Evolutionary conservation across 2,113 vertebrate genomes (phyloP), one percentile per base, ranked within the genome.

Genomic region (Suncus etruscus): DNA sequence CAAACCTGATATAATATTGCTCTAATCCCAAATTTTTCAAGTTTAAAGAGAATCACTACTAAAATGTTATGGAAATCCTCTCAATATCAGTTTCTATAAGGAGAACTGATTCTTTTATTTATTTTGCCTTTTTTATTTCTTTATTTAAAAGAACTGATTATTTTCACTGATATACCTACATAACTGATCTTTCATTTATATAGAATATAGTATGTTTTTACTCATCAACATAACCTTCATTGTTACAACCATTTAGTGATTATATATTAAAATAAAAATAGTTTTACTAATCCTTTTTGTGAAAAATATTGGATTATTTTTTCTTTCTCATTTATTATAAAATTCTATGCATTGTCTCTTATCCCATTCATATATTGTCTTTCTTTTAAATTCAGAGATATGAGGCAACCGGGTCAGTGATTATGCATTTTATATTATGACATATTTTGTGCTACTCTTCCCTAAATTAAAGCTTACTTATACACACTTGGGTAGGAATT

Each of bases 381-480:
- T 83, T 31, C 47, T 54, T 90, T 6, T 70, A 87, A 82, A 86
- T 85, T 87, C 20, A 78, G 75, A 85, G 73, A 85, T 51, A 22
- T 50, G 63, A 69, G 32, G 83, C 77, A 32, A 24, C 31, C 84
- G 65, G 8, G 24, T 92, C 48, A 84, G 66, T 50, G 8, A 6
- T 58, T 82, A 73, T 39, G 20, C 1, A 73, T 85, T 77, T 81
- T 81, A 27, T 47, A 84, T 72, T 91, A 91, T 80, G 51, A 91
- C 18, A 74, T 85, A 74, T 9, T 85, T 93, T 93, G 2, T 85
- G 70, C 0, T 51, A 0, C 29, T 83, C 25, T 73, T 90, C 65
- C 32, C 58, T 39, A 87, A 85, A 18, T 11, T 69, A n/a, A 82
- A 61, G 12, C 15, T 58, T 65, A 88, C 75, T 91, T 70, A 70